Percentiles rank a stretch among this genome's conserved stretches.
Evolutionary conservation across 2,888 invertebrate species (phyloP).

Genomic region (Microdon myrmicae): DNA sequence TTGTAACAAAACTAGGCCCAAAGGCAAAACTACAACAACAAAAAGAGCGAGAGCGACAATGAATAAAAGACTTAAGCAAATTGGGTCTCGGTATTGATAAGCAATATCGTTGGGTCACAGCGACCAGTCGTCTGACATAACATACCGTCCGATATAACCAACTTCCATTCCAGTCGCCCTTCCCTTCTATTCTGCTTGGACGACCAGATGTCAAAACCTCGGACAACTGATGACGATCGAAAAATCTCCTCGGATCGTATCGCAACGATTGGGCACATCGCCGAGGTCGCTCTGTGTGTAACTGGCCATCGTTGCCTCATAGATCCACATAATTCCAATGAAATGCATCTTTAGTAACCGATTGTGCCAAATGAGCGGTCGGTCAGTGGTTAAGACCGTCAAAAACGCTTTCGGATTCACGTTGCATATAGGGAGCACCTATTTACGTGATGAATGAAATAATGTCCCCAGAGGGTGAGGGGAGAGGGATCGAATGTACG

Average conservation of each 20-base stretch:
- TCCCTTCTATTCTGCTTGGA: too few species aligned
- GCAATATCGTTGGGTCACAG: slow-evolving; percentile 13
- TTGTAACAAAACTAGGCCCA: too few species aligned
- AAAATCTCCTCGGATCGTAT: slow-evolving; percentile 21
- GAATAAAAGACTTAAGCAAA: too few species aligned
- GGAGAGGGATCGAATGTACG: neutral
- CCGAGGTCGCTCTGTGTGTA: slow-evolving; percentile 17
- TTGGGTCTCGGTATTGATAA: too few species aligned
- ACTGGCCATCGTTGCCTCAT: slow-evolving; percentile 43
- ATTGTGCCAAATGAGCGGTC: slow-evolving; percentile 46
- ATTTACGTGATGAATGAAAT: slow-evolving; percentile 49
- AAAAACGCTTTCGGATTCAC: slow-evolving; percentile 37
- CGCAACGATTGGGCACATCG: neutral
- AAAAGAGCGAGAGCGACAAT: too few species aligned
- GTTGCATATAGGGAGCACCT: slow-evolving; percentile 52
- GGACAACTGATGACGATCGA: slow-evolving; percentile 10
- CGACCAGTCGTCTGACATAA: slow-evolving; percentile 17
- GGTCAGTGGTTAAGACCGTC: slow-evolving; percentile 6
- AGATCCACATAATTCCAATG: slow-evolving; percentile 22
- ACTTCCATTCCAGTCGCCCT: too few species aligned
- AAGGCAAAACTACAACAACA: too few species aligned
- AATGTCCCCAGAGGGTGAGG: too few species aligned
- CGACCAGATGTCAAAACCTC: slow-evolving; percentile 46
- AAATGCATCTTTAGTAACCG: slow-evolving; percentile 47
- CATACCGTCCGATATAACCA: slow-evolving; percentile 15